phyloP scores from a whole-genome alignment of 2,888 invertebrate genomes.

The Pseudolycoriella hygida region DNA sequence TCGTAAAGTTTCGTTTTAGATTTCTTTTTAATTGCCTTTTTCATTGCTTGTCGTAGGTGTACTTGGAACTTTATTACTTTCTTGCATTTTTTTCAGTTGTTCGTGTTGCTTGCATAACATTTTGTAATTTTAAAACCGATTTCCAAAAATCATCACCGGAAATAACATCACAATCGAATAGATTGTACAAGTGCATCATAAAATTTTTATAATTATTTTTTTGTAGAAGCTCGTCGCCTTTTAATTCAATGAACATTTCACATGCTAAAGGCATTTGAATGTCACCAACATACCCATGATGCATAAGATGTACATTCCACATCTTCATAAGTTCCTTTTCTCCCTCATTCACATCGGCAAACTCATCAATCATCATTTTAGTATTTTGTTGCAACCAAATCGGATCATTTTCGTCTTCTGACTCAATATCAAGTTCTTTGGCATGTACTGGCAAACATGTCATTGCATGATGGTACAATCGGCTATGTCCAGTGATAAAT shows the following conservation, averaged over 20 bases:
- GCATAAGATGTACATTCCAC: conserved; percentile 98
- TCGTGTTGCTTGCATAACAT: conserved; percentile 14
- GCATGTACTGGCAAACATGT: conserved; percentile 88
- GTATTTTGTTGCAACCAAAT: conserved; percentile 87
- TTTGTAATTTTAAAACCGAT: conserved; percentile 58
- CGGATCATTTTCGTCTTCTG: conserved; percentile 87
- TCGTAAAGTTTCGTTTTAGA: not conserved
- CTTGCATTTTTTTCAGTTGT: not conserved
- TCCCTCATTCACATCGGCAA: conserved; percentile 97
- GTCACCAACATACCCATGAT: conserved; percentile 81
- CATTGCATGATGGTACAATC: conserved; percentile 85
- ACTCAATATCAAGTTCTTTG: conserved; percentile 85
- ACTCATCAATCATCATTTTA: conserved; percentile 97
- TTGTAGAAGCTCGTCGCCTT: conserved; percentile 65
- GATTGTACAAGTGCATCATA: conserved; percentile 78
- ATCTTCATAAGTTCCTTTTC: conserved; percentile 97
- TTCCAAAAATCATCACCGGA: conserved; percentile 67
- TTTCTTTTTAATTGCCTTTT: not conserved
- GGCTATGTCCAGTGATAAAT: conserved; percentile 74
- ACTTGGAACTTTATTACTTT: not conserved
- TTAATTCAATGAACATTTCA: conserved; percentile 74
- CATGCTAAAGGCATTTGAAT: conserved; percentile 86
- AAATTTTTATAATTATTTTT: conserved; percentile 87
- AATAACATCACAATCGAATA: conserved; percentile 84
- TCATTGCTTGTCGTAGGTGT: not conserved